These are phyloP conservation scores for Pseudolaguvia tuberculata DNA, from an alignment of 2,113 vertebrate genomes.

Conservation along the genomic window DNA sequence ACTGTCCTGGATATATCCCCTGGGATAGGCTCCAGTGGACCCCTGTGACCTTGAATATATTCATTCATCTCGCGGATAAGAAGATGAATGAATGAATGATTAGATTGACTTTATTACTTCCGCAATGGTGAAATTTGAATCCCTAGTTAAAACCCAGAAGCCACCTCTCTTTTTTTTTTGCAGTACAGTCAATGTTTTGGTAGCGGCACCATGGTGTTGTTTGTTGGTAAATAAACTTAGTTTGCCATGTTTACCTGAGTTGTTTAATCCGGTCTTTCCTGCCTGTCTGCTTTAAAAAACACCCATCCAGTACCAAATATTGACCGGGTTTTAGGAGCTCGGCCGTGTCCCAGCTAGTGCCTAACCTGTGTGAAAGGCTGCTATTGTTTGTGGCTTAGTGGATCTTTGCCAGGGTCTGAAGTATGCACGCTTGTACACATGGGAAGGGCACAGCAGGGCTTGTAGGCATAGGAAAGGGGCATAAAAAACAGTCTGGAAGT, in stretches of 20 bases:
- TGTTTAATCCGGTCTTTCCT: slow-evolving; percentile 47
- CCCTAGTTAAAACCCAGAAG: slow-evolving; percentile 66
- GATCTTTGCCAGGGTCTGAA: slow-evolving; percentile 57
- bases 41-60: no score
- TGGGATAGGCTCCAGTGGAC: no score
- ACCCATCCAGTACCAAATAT: slow-evolving; percentile 66
- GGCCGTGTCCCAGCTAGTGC: slow-evolving; percentile 52
- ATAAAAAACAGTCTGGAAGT: slow-evolving; percentile 38
- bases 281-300: slow-evolving; percentile 56
- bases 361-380: slow-evolving; percentile 57
- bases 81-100: no score
- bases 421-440: slow-evolving; percentile 49
- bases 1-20: no score
- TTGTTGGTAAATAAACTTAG: slow-evolving; percentile 57
- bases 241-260: slow-evolving; percentile 64
- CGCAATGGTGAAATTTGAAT: no score
- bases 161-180: slow-evolving; percentile 52
- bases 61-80: no score
- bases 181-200: slow-evolving; percentile 61
- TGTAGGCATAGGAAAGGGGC: slow-evolving; percentile 39
- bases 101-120: no score
- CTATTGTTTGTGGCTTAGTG: slow-evolving; percentile 62
- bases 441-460: slow-evolving; percentile 48
- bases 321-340: slow-evolving; percentile 63
- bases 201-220: slow-evolving; percentile 63